Evolutionary conservation across 1,140 invertebrate species (phyloP).

Genomic region (Micrasema minimum): DNA sequence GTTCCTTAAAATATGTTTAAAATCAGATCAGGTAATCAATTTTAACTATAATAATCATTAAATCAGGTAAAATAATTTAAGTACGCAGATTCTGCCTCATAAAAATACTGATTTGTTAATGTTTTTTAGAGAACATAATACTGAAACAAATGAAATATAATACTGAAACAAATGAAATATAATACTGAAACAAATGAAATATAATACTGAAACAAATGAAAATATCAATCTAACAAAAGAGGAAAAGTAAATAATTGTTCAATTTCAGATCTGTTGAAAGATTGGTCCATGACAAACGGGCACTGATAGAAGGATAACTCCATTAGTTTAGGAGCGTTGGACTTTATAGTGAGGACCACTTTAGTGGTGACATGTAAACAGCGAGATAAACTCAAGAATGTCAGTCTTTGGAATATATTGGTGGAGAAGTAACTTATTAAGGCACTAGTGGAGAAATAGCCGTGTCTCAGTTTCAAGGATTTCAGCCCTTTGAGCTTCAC

Average conservation of each 20-base stretch:
- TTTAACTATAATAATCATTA: no score
- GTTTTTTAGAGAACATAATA: no score
- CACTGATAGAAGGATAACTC: constrained; percentile 67
- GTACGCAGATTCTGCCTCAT: no score
- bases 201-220: not conserved
- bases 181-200: no score
- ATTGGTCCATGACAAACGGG: constrained; percentile 63
- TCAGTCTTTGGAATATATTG: constrained; percentile 63
- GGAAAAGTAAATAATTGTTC: constrained; percentile 65
- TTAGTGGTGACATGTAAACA: constrained; percentile 65
- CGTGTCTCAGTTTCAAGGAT: constrained; percentile 65
- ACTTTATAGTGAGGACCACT: constrained; percentile 63
- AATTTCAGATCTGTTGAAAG: constrained; percentile 64
- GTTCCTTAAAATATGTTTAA: not conserved
- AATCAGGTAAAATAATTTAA: no score
- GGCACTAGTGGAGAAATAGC: constrained; percentile 65
- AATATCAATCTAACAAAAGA: constrained; percentile 62
- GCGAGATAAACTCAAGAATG: constrained; percentile 64
- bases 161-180: not conserved
- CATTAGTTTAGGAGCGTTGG: constrained; percentile 63
- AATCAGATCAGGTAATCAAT: no score
- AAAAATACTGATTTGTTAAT: constrained; percentile 20
- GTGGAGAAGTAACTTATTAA: constrained; percentile 64
- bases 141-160: not conserved
- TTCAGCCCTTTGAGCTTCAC: constrained; percentile 62